A percentile compares a stretch with the other conserved stretches of the same genome.
phyloP scores from a whole-genome alignment of 2,113 vertebrate genomes.

The Solea solea region DNA sequence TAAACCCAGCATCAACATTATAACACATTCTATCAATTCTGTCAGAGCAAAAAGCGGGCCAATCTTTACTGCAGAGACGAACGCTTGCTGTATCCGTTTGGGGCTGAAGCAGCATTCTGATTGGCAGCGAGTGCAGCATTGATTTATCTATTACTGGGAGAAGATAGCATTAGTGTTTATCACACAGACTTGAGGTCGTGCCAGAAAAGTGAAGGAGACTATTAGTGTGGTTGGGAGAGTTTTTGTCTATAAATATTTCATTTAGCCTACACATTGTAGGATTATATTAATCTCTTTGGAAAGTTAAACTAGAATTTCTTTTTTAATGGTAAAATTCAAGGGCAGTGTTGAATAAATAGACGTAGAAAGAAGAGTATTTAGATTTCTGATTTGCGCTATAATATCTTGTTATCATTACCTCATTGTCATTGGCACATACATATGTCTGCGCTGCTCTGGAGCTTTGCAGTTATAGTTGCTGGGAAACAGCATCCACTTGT shows the following conservation, averaged over 20 bases:
- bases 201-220: conserved; percentile 36
- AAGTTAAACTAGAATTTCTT: conserved; percentile 17
- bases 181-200: conserved; percentile 49
- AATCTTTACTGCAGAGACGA: conserved; percentile 53
- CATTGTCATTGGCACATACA: neutral
- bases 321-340: conserved; percentile 27
- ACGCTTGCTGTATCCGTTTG: conserved; percentile 34
- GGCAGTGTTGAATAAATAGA: conserved; percentile 3
- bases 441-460: neutral
- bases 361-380: neutral
- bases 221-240: conserved; percentile 13
- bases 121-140: conserved; percentile 55
- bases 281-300: neutral
- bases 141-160: conserved; percentile 65
- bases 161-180: conserved; percentile 64
- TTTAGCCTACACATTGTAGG: neutral
- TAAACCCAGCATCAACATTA: conserved; percentile 55
- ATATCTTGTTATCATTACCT: neutral
- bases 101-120: conserved; percentile 60
- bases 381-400: neutral
- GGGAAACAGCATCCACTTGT: conserved; percentile 36
- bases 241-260: neutral
- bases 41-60: conserved; percentile 31
- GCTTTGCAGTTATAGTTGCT: conserved; percentile 28
- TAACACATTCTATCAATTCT: conserved; percentile 62